Base-by-base conservation (phyloP, 2,113 vertebrate species). In the Stercorarius parasiticus region DNA sequence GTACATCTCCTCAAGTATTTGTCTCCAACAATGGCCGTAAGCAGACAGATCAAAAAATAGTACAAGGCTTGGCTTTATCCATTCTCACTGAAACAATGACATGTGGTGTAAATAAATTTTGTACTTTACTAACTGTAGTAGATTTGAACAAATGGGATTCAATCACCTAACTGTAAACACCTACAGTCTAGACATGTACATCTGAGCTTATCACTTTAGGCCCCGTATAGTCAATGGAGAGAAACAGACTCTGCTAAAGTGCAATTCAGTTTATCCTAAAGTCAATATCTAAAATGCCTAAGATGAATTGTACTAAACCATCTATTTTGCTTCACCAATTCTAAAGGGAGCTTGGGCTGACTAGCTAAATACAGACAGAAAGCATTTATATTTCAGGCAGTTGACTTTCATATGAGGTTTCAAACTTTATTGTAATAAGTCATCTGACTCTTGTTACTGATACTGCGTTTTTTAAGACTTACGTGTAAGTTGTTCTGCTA, bases 211-310 rank as follows among this genome's bases (percentile, higher is more conserved):
- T 88, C 86, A 59, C 29, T 67, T 88, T 26, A 78, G 64, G 15
- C 3, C 55, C 10, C 18, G 86, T 55, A 32, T 45, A 86, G 59
- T 58, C 58, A 64, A 29, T n/a, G 15, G 55, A 19, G 42, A 95
- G 74, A 88, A 93, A 93, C 9, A 90, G 67, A 77, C 34, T 2
- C 34, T 67, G n/a, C 38, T 81, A 70, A 96, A 77, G 71, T 83
- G 59, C 72, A 93, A 53, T 45, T 88, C 64, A 53, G 50, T 92
- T 96, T 95, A 90, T 92, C 32, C 82, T 77, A 38, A 86, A 93
- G 71, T 93, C 67, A 62, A 1, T 80, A 36, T 49, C 64, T 92
- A 66, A 86, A 96, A 93, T 66, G 15, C 17, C 34, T 66, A 78
- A 88, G 76, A 92, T 77, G 59, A 88, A 70, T 92, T 58, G 32